Evolutionary conservation across 2,113 vertebrate genomes (phyloP), one percentile per base, ranked within the genome.

Genomic region (Empidonax alnorum): DNA sequence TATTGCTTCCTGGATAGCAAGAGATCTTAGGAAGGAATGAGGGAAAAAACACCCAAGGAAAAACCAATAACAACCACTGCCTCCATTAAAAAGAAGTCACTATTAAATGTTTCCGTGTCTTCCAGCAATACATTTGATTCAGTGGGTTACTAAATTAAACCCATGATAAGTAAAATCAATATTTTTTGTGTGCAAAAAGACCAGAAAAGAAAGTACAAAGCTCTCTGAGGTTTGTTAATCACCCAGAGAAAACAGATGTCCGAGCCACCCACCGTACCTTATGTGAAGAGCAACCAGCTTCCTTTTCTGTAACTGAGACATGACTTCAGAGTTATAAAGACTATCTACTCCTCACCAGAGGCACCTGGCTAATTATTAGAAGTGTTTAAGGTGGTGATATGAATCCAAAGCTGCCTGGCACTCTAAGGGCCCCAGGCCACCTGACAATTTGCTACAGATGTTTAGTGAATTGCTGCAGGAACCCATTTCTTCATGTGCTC

Each of bases 281-380:
- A 25, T 2, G 18, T 20, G 59, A 80, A 65, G 5, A 50, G 46
- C 65, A 94, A 5, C 61, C 81, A 0, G 0, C 46, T 58, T 25
- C 50, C 67, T 55, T 30, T 17, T 10, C 6, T 20, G 44, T 19
- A 46, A 50, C 25, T 47, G 71, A 88, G 61, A 50, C n/a, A 7
- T 25, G 50, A 44, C n/a, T 61, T 74, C 41, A 25, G 77, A 68
- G 52, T 22, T 55, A 16, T 4, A 78, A 37, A 80, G 44, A 28
- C 59, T 28, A 3, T 10, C 28, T 79, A 2, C 63, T 53, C 59
- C 73, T 67, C 78, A 63, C 91, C 85, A 28, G 49, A 55, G 93
- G 91, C 84, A 92, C 46, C 16, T 73, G 49, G 63, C 76, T 90
- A 69, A 96, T 95, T 96, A 93, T 72, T 71, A 66, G 49, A 67